Conservation (phyloP, 2,113 vertebrate species). For the Grantiella picta region DNA sequence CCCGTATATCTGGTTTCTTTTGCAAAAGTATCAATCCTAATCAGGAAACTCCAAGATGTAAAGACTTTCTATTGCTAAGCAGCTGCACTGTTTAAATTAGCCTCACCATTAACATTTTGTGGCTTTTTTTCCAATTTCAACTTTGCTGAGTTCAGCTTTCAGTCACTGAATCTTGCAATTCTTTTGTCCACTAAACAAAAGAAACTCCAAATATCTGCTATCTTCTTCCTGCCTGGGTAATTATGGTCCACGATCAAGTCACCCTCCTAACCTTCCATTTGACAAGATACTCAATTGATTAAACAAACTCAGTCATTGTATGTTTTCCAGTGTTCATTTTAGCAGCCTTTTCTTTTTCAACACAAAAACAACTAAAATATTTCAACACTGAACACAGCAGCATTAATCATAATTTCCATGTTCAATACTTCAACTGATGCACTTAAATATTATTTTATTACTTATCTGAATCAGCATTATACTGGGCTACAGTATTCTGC, state of each 20-base stretch:
- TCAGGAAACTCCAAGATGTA: background rate
- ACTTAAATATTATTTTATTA: background rate
- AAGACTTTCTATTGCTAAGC: slow-evolving; percentile 27
- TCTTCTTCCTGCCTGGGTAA: slow-evolving; percentile 18
- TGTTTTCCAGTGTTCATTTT: background rate
- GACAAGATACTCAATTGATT: background rate
- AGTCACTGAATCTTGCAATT: slow-evolving; percentile 18
- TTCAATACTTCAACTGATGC: background rate
- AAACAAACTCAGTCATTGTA: background rate
- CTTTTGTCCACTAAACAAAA: slow-evolving; percentile 51
- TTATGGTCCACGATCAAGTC: background rate
- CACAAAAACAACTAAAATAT: background rate
- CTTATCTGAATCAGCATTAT: background rate
- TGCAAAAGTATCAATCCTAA: background rate
- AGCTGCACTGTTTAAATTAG: slow-evolving; percentile 57
- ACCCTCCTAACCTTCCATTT: background rate
- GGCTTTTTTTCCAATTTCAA: slow-evolving; percentile 26
- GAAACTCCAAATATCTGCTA: slow-evolving; percentile 35
- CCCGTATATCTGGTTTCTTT: background rate
- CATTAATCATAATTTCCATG: background rate
- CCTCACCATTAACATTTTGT: slow-evolving; percentile 35
- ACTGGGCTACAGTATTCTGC: background rate
- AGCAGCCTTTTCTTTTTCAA: background rate
- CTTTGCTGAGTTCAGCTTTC: slow-evolving; percentile 57
- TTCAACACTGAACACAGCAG: background rate